A percentile compares a stretch with the other conserved stretches of the same genome.
Evolutionary conservation across 2,888 invertebrate species (phyloP).

Genomic region (Gibbula magus): DNA sequence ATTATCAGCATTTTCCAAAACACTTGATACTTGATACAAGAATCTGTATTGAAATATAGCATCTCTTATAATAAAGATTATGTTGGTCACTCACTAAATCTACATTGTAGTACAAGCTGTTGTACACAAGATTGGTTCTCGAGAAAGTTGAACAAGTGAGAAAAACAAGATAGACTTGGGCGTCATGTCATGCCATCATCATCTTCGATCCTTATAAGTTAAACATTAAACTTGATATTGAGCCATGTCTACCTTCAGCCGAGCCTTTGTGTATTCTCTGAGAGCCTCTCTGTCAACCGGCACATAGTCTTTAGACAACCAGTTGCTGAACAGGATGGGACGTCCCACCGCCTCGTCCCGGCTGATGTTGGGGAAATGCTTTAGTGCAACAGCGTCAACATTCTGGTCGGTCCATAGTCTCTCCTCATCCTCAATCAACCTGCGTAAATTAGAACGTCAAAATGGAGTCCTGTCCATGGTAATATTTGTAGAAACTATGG

Average conservation of each 20-base stretch:
- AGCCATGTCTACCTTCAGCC: slow-evolving; percentile 84
- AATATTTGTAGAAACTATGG: background rate
- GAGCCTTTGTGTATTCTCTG: slow-evolving; percentile 96
- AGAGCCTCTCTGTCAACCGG: slow-evolving; percentile 96
- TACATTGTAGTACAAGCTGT: too few relatives aligned
- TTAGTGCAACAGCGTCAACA: slow-evolving; percentile 85
- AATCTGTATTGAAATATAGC: too few relatives aligned
- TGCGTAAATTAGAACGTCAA: slow-evolving; percentile 39
- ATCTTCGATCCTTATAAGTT: too few relatives aligned
- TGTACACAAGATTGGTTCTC: too few relatives aligned
- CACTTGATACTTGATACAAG: too few relatives aligned
- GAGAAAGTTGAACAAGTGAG: too few relatives aligned
- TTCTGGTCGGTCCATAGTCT: slow-evolving; percentile 98
- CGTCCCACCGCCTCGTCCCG: slow-evolving; percentile 89
- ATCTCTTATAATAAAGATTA: too few relatives aligned
- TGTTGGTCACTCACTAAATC: too few relatives aligned
- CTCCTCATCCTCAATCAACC: slow-evolving; percentile 93
- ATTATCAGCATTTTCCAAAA: background rate
- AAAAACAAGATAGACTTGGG: too few relatives aligned
- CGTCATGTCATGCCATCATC: too few relatives aligned
- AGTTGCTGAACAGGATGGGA: slow-evolving; percentile 98
- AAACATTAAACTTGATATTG: background rate
- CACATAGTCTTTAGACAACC: slow-evolving; percentile 98
- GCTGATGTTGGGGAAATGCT: slow-evolving; percentile 95
- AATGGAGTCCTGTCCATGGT: background rate